These are phyloP conservation scores for Catocala sponsa DNA, from an alignment of 2,888 invertebrate species.

Conservation along the genomic window DNA sequence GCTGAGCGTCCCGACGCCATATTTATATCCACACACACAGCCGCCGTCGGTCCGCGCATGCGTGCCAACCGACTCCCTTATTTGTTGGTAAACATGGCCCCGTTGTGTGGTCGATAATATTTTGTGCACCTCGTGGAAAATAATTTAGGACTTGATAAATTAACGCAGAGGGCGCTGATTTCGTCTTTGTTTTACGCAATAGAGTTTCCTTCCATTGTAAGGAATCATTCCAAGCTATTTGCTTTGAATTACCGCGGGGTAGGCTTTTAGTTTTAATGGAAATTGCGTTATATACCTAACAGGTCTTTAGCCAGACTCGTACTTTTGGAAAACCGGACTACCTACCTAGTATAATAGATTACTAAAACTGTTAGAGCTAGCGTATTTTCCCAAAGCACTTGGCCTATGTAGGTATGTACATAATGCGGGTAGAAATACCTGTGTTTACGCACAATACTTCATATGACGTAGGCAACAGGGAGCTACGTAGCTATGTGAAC, in stretches of 20 bases:
- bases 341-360: background rate
- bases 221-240: conserved; percentile 39
- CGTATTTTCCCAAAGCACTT: background rate
- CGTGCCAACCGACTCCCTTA: conserved; percentile 52
- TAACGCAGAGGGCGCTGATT: conserved; percentile 46
- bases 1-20: conserved; percentile 64
- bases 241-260: conserved; percentile 33
- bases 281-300: background rate
- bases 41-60: conserved; percentile 60
- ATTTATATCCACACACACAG: conserved; percentile 62
- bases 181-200: conserved; percentile 16
- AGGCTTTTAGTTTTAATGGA: conserved; percentile 31
- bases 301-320: background rate
- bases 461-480: conserved; percentile 4
- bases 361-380: background rate
- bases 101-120: conserved; percentile 70
- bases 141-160: conserved; percentile 53
- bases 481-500: conserved; percentile 19
- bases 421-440: conserved; percentile 13
- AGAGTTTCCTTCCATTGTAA: conserved; percentile 21
- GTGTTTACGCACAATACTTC: background rate
- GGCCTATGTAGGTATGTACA: conserved; percentile 2
- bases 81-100: conserved; percentile 71
- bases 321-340: background rate
- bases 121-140: conserved; percentile 64